Base-by-base conservation (phyloP, 2,888 invertebrate genomes). In the Nomada lathburiana region DNA sequence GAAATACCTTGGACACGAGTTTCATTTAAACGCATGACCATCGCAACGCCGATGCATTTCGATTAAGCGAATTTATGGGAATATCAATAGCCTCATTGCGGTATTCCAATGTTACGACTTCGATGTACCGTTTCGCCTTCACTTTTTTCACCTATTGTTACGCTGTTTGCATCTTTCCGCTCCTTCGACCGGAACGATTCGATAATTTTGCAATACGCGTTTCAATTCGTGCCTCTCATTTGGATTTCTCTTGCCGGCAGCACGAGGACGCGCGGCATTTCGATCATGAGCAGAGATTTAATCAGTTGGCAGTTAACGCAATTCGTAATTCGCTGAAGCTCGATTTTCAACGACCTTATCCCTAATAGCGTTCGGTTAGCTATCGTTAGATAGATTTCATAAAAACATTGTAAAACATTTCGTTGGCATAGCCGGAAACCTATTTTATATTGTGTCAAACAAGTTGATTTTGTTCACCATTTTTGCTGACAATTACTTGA, bases 1-100 rank as follows among this genome's bases (percentile, higher is more conserved):
- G 36, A 69, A 70, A 76, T 79, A 79, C 36, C 42, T 53, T 20
- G 53, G 50, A 18, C 7, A 47, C 50, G 59, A 20, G 52, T 70
- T 65, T 53, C 65, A 55, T 60, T 71, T 60, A 42, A 47, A 52
- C 65, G 47, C 26, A 16, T 5, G 13, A 4, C 52, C 11, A 42
- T 26, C 13, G 20, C n/a, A 23, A 47, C 10, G 26, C 29, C 55
- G 57, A 3, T 60, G 64, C 47, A 70, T 71, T 36, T 23, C 55
- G 79, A 71, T 80, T 71, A 60, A 76, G 53, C 44, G 47, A 76
- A 70, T 80, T 80, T 76, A 76, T 80, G 26, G 79, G 79, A 76
- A 55, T 65, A 65, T 60, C 70, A 65, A 67, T 62, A 60, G 47
- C 64, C 59, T 76, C 60, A 62, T 80, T 80, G 76, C 65, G 71